Evolutionary conservation across 1,140 invertebrate genomes (phyloP).

Genomic region (Parasteatoda tepidariorum): DNA sequence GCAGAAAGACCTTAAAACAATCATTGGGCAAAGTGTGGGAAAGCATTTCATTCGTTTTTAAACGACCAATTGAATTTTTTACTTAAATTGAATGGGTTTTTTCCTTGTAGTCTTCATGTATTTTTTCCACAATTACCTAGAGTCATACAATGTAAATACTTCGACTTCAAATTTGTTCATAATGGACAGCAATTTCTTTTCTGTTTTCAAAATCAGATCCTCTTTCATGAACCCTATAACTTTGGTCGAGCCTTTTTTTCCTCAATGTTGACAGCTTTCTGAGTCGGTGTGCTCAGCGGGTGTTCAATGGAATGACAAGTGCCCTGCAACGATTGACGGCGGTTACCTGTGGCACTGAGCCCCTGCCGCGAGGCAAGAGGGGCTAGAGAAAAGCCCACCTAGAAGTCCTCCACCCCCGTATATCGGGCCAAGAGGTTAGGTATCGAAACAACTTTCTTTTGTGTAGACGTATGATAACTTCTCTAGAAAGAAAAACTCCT

Average conservation of each 20-base stretch:
- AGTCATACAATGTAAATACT: background rate
- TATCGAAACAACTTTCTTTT: conserved; percentile 20
- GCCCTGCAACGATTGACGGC: conserved; percentile 14
- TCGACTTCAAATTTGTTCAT: no score
- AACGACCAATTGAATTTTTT: no score
- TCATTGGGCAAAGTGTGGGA: no score
- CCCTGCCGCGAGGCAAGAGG: conserved; percentile 3
- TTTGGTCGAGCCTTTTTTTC: background rate
- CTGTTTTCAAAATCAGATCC: no score
- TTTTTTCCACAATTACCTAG: background rate
- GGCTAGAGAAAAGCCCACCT: background rate
- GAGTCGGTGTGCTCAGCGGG: background rate
- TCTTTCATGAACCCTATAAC: background rate
- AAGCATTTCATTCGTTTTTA: no score
- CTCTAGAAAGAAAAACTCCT: background rate
- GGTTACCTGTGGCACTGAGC: background rate
- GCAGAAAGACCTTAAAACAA: no score
- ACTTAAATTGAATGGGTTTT: background rate
- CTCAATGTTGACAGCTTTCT: background rate
- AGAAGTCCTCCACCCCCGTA: background rate
- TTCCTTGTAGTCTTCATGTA: background rate
- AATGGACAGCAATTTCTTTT: no score
- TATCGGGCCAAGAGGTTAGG: background rate
- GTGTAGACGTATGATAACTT: background rate
- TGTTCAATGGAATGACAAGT: background rate